Base-by-base conservation (phyloP, 2,113 vertebrate genomes). In the Rhegmatorhina hoffmannsi region DNA sequence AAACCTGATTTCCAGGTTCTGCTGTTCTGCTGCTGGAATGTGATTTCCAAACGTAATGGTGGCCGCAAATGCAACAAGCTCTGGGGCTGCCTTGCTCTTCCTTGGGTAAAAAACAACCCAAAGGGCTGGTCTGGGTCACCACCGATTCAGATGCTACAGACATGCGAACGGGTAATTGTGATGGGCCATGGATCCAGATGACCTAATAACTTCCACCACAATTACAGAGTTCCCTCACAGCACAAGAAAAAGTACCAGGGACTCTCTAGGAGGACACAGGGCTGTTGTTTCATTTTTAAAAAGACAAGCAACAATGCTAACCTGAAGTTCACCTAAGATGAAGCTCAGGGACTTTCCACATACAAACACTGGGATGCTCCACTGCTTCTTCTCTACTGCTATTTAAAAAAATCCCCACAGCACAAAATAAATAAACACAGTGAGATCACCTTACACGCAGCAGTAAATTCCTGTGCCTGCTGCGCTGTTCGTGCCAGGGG, bases 1-100 rank as follows among this genome's bases (percentile, higher is more conserved):
- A 89, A 95, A 95, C 94, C 96, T 86, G 96, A 94, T 88, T 90
- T 88, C 95, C 95, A 93, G 89, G 94, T 96, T 96, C 84, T 69
- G 70, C 68, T 28, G 49, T 87, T 83, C 64, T 62, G 23, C 63
- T 26, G 34, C 21, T 60, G 88, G 60, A 78, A 87, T 21, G 43
- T 1, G 1, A 63, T 92, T 87, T 79, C 82, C 56, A 67, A 66
- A 58, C 1, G 0, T 33, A 33, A 81, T 66, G 55, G 49, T 34
- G 43, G 72, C 11, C 16, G 44, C 59, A 62, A 70, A 53, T 2
- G 26, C 49, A 63, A 26, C 19, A 9, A 28, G 55, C 36, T 43
- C 44, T 15, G 13, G 34, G 36, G 47, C 34, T n/a, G n/a, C 47
- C 2, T 13, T 40, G 58, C 53, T 78, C 26, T 55, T 38, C 66